Base-by-base conservation (phyloP, 2,888 invertebrate species). In the Candidula unifasciata region DNA sequence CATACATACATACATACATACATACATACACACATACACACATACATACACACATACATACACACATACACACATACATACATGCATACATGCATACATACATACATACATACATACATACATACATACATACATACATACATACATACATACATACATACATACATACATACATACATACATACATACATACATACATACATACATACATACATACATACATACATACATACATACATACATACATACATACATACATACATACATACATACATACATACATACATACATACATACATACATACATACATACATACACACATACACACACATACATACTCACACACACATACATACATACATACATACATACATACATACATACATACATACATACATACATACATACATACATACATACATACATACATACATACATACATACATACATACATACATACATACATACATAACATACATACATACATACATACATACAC, bases 41-140 rank as follows among this genome's bases (percentile, higher is more conserved):
- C 66, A 66, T 66, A 66, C 66, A 66, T 13, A 66, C 66, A 66
- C 13, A 66, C 66, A 66, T 66, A 66, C 66, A 66, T 66, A 66
- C 66, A 66, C 27, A 66, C 66, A 66, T 66, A 66, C 66, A 66
- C 27, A 66, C 66, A 66, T 66, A 66, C 66, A 66, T 13, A 66
- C 66, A 66, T 66, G 13, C 66, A 66, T 13, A 66, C 66, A 66
- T 66, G 13, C 66, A 66, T 13, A 66, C 66, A 66, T 27, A 66
- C 66, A 66, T 66, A 66, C 66, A 66, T 66, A 66, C 66, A 66
- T 66, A 66, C 66, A 66, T 66, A 66, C 66, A 66, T 66, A 66
- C 66, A 66, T 66, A 66, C 27, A 66, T 27, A 66, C 27, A 66
- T 27, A 66, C 27, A 66, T 27, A 66, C 27, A 66, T 27, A 66